These are phyloP conservation scores for Sinocyclocheilus anshuiensis DNA, from an alignment of 2,113 vertebrate species.

Conservation along the genomic window DNA sequence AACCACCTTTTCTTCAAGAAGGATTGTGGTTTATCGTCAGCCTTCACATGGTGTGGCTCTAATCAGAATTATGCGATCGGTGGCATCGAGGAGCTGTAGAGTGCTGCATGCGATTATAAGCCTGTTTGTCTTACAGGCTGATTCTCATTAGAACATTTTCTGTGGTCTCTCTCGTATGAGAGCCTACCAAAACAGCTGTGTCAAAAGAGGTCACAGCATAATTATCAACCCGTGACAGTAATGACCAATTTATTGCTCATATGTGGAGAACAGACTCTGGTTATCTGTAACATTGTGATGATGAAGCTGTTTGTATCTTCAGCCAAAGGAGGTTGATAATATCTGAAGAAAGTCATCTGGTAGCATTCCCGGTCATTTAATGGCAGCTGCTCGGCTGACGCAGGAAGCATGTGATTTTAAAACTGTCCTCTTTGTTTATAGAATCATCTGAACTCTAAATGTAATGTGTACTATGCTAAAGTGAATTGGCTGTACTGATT, in stretches of 20 bases:
- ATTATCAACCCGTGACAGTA: constrained; percentile 56
- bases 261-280: neutral
- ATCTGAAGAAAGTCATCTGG: neutral
- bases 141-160: constrained; percentile 58
- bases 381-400: neutral
- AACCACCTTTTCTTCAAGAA: constrained; percentile 23
- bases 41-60: constrained; percentile 28
- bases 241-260: constrained; percentile 55
- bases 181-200: constrained; percentile 50
- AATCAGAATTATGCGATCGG: constrained; percentile 53
- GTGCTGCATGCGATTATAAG: constrained; percentile 55
- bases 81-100: constrained; percentile 40
- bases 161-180: constrained; percentile 40
- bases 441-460: no score
- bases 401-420: neutral
- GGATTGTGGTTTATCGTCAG: constrained; percentile 7
- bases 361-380: neutral
- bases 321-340: neutral
- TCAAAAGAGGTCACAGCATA: constrained; percentile 55
- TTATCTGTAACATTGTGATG: constrained; percentile 15
- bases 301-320: constrained; percentile 57
- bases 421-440: neutral
- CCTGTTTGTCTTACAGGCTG: constrained; percentile 56
- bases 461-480: no score
- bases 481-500: neutral